These are phyloP conservation scores for Xiphophorus birchmanni DNA, from an alignment of 2,797 vertebrate species.

Conservation along the genomic window DNA sequence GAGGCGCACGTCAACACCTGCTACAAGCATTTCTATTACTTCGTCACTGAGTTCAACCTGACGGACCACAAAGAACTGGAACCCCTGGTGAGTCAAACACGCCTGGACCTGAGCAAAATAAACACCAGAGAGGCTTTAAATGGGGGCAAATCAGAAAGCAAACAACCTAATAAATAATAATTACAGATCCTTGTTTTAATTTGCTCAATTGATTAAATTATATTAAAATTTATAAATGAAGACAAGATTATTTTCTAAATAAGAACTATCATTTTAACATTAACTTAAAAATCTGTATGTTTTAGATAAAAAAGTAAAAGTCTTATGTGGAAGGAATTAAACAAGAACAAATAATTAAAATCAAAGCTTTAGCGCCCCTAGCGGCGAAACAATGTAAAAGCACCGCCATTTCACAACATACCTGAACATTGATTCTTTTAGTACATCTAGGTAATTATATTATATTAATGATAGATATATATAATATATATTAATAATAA, in stretches of 20 bases:
- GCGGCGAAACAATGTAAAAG: neutral
- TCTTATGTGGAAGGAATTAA: neutral
- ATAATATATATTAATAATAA: no score
- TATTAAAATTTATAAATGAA: neutral
- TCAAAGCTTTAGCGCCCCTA: neutral
- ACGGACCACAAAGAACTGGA: slow-evolving; percentile 98
- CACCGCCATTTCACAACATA: neutral
- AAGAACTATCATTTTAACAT: neutral
- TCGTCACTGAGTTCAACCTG: slow-evolving; percentile 93
- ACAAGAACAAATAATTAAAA: neutral
- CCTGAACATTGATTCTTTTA: neutral
- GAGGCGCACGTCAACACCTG: slow-evolving; percentile 99
- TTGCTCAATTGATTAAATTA: neutral
- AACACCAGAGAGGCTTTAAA: neutral
- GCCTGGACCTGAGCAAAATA: neutral
- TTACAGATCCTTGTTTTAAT: neutral
- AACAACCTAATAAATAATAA: neutral
- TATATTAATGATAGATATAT: no score
- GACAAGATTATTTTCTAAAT: neutral
- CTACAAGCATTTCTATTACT: slow-evolving; percentile 99
- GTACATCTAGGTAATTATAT: neutral
- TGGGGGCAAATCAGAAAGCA: neutral
- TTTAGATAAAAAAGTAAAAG: neutral
- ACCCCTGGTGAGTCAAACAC: slow-evolving; percentile 88
- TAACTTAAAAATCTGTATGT: neutral